Conservation (phyloP, 2,888 invertebrate species). For the Stenotaenia linearis region DNA sequence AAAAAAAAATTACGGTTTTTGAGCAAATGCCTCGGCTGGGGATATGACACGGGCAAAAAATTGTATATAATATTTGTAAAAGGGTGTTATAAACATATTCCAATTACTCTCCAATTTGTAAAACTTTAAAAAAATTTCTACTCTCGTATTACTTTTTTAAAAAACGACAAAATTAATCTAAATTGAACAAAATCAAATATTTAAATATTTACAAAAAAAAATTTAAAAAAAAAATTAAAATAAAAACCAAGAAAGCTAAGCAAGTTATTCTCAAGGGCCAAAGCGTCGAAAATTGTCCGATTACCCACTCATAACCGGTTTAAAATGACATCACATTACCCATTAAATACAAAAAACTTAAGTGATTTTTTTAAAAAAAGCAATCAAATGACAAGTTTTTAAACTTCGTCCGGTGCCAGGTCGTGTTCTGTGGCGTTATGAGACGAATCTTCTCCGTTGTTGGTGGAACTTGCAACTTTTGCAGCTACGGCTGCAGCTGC, state of each 20-base stretch:
- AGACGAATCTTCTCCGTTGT: constrained; percentile 14
- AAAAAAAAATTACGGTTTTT: not conserved
- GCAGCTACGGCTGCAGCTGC: not conserved
- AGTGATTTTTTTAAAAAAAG: not conserved
- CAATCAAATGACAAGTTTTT: not conserved
- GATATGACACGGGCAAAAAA: not conserved
- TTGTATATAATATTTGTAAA: not conserved
- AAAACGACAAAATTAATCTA: not conserved
- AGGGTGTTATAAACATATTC: not conserved
- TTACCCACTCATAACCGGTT: not conserved
- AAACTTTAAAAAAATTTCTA: not conserved
- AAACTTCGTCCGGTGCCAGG: constrained; percentile 36
- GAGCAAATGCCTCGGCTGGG: not conserved
- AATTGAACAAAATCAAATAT: not conserved
- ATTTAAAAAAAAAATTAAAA: not conserved
- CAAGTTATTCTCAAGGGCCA: not conserved
- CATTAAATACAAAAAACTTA: not conserved
- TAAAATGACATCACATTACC: not conserved
- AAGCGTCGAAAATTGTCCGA: not conserved
- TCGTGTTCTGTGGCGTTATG: constrained; percentile 31
- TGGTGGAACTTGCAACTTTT: not conserved
- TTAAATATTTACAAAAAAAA: not conserved
- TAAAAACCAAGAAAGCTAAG: not conserved
- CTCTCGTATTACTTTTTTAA: not conserved
- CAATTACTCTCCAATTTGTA: not conserved